Evolutionary conservation across 2,797 vertebrate genomes (phyloP).

Genomic region (Mergus octosetaceus): DNA sequence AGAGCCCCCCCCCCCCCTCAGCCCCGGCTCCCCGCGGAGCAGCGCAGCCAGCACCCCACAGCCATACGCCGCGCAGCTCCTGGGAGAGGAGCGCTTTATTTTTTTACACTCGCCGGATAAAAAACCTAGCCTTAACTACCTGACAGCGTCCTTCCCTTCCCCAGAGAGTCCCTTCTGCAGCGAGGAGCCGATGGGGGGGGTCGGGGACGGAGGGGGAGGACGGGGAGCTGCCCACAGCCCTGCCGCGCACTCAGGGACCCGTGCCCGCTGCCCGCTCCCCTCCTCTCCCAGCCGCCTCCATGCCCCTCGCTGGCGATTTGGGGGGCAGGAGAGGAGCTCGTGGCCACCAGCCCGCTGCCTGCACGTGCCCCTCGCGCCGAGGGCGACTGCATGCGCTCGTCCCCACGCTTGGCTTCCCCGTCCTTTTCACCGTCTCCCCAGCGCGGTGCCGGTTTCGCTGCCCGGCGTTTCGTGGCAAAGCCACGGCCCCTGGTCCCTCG

Average conservation of each 20-base stretch:
- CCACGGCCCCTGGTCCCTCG: too few species aligned
- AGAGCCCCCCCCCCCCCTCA: neutral
- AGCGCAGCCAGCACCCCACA: neutral
- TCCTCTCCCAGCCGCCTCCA: neutral
- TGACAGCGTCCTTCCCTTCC: constrained; percentile 23
- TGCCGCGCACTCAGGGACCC: constrained; percentile 65
- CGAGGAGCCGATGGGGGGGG: neutral
- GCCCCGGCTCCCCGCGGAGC: neutral
- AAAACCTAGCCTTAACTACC: constrained; percentile 73
- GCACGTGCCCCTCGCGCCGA: neutral
- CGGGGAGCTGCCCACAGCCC: neutral
- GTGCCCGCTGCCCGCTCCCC: neutral
- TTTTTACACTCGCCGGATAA: constrained; percentile 50
- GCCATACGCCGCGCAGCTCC: constrained; percentile 25
- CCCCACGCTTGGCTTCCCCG: neutral
- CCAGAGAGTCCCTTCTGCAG: neutral
- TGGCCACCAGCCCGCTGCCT: neutral
- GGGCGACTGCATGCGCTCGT: neutral
- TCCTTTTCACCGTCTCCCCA: neutral
- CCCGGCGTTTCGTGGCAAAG: constrained; percentile 2
- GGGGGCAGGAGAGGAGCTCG: neutral
- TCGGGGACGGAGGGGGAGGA: neutral
- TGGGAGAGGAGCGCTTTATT: constrained; percentile 38
- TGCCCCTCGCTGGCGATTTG: constrained; percentile 14
- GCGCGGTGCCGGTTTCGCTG: neutral